phyloP scores from a whole-genome alignment of 2,113 vertebrate genomes.

The Notothenia rossii region DNA sequence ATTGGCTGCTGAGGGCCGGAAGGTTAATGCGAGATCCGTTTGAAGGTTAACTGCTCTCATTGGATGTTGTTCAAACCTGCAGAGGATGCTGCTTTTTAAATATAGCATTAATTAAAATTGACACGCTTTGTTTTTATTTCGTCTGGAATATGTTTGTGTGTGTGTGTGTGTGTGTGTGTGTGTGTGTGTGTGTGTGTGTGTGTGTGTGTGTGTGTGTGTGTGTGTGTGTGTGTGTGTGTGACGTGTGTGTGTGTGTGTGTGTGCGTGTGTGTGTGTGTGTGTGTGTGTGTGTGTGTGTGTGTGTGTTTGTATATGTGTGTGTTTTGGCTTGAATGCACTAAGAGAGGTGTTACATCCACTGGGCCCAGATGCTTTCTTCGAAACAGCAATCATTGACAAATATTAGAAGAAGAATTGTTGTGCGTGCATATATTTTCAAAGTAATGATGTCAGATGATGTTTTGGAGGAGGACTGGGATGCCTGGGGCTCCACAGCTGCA shows the following conservation, averaged over 20 bases:
- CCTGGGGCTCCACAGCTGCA: constrained; percentile 71
- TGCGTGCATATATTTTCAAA: constrained; percentile 63
- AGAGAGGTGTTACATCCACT: constrained; percentile 32
- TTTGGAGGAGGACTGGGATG: constrained; percentile 63
- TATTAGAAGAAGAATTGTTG: constrained; percentile 61
- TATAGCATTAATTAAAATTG: constrained; percentile 26
- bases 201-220: too few relatives aligned
- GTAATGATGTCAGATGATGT: constrained; percentile 70
- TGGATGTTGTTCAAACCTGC: constrained; percentile 51
- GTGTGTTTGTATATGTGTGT: background rate
- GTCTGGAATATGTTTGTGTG: background rate
- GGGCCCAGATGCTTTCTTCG: constrained; percentile 34
- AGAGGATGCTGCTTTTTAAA: constrained; percentile 50
- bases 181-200: background rate
- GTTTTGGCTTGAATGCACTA: background rate
- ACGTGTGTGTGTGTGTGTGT: background rate
- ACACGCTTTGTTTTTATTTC: constrained; percentile 5
- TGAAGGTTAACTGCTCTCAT: constrained; percentile 69
- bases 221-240: too few relatives aligned
- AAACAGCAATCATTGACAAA: constrained; percentile 57
- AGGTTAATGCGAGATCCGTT: constrained; percentile 48
- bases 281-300: background rate
- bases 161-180: background rate
- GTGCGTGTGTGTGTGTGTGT: background rate
- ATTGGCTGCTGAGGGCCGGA: constrained; percentile 25